Evolutionary conservation across 1,140 invertebrate species (phyloP), one percentile per base, ranked within the genome.

Genomic region (Bombus impatiens): DNA sequence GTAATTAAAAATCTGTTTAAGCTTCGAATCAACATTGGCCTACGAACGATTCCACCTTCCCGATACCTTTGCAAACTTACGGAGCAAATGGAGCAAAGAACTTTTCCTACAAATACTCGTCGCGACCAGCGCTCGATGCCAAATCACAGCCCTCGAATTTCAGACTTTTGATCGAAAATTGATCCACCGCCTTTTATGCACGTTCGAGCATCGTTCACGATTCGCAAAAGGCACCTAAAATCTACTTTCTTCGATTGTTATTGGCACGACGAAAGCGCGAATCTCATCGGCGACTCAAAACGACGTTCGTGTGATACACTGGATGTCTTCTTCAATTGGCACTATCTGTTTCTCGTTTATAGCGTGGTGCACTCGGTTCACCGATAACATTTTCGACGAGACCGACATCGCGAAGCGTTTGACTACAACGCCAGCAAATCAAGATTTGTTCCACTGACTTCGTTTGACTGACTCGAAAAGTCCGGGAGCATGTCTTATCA

Each of bases 401-500:
- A 15, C 15, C 22, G 25, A 15, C n/a, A 40, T 82, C n/a, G 53
- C 35, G 12, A 25, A 62, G 40, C 13, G 40, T 22, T 25, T 28
- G 28, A 8, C 37, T 76, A n/a, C 3, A 76, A 28, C 22, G 47
- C 40, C 37, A n/a, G 57, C 47, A 70, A 68, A 47, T 28, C 18
- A 53, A 40, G 18, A 15, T 22, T 68, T 22, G 53, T 57, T n/a
- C 25, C 53, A 47, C 9, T 25, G 83, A 59, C 78, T 65, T 79
- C 62, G 86, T 82, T 85, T 87, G 68, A 89, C 84, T 79, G 75
- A 83, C 84, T 84, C 18, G 47, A 84, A 81, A 72, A 44, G 77
- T 65, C 72, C 53, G 77, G 37, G 53, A 75, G 62, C 76, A 77
- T 83, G 76, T 90, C 87, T 92, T 92, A 92, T 92, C 92, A 86